phyloP scores from a whole-genome alignment of 92 coral and sea anemone species.

The Porites evermanni region DNA sequence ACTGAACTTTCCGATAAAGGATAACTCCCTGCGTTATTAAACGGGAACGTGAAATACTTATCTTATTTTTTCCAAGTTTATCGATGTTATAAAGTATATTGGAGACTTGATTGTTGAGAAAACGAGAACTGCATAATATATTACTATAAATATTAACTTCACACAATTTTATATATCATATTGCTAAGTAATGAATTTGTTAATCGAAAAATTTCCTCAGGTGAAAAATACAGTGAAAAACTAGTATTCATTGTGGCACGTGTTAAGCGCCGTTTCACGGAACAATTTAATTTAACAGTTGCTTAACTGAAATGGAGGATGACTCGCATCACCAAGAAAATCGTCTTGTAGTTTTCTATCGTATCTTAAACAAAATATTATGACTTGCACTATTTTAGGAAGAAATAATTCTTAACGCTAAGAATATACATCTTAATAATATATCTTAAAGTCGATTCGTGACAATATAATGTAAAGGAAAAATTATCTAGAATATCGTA shows the following conservation, averaged over 20 bases:
- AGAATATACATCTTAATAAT: constrained; percentile 27
- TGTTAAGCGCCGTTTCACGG: neutral
- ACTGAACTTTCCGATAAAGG: neutral
- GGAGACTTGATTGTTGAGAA: neutral
- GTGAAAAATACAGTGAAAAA: neutral
- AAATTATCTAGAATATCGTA: neutral
- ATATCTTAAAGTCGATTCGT: constrained; percentile 3
- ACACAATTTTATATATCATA: constrained; percentile 14
- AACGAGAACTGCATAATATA: constrained; percentile 28
- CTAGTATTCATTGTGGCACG: constrained; percentile 1
- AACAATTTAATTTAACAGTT: constrained; percentile 13
- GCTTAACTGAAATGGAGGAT: constrained; percentile 12
- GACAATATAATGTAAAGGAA: neutral
- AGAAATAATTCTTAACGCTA: neutral
- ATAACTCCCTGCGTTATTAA: neutral
- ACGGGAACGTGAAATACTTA: neutral
- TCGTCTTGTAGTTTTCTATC: neutral
- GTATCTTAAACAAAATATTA: constrained; percentile 9
- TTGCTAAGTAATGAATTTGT: constrained; percentile 8
- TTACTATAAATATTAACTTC: constrained; percentile 7
- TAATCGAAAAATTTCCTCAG: constrained; percentile 5
- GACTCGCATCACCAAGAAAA: constrained; percentile 28
- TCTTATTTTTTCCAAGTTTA: neutral
- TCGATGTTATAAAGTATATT: neutral
- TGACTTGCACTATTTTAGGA: constrained; percentile 1